These are phyloP conservation scores for Cyclopterus lumpus DNA, from an alignment of 2,797 vertebrate genomes.

Conservation along the genomic window DNA sequence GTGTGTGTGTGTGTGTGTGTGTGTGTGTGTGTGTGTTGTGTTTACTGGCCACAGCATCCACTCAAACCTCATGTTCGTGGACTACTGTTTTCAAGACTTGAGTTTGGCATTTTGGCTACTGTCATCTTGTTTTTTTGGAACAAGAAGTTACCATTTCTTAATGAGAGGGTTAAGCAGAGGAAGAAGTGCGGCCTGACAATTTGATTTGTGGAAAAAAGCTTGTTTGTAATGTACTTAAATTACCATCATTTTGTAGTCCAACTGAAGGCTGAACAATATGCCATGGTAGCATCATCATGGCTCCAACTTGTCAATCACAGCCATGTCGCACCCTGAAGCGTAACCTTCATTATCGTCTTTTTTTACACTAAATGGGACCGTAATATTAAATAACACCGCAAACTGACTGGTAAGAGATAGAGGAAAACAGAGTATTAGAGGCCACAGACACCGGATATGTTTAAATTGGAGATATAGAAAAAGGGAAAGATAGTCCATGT, in stretches of 20 bases:
- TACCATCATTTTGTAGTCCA: not conserved
- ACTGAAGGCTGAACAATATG: too few species aligned
- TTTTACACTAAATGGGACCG: not conserved
- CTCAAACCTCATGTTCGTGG: not conserved
- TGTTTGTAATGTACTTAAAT: not conserved
- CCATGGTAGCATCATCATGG: too few species aligned
- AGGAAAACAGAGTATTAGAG: conserved; percentile 14
- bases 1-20: not conserved
- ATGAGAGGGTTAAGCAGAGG: not conserved
- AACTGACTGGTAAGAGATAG: conserved; percentile 10
- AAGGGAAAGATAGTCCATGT: not conserved
- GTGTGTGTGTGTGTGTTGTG: not conserved
- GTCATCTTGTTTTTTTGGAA: not conserved
- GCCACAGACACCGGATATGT: conserved; percentile 6
- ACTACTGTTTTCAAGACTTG: not conserved
- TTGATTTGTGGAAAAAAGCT: not conserved
- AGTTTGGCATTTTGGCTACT: not conserved
- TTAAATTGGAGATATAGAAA: conserved; percentile 25
- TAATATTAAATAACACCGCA: not conserved
- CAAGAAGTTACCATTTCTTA: not conserved
- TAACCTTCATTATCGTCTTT: not conserved
- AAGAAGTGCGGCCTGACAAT: not conserved
- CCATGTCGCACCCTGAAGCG: not conserved
- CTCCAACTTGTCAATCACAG: too few species aligned
- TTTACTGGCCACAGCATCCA: not conserved